Evolutionary conservation across 2,888 invertebrate species (phyloP), one percentile per base, ranked within the genome.

Genomic region (Eupithecia abbreviata): DNA sequence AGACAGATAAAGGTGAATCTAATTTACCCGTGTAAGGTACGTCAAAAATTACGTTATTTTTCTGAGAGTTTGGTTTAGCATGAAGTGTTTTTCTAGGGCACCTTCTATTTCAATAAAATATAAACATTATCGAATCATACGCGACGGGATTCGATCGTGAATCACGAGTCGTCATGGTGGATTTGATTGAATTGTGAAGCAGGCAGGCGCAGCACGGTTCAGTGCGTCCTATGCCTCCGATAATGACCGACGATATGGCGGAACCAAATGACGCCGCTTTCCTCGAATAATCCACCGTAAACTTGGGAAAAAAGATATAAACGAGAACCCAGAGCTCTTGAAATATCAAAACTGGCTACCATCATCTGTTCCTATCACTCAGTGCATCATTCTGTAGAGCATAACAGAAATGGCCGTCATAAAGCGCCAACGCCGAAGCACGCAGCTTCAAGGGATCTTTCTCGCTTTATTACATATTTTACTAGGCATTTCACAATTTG

Each of bases 151-250:
- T 87, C 84, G 85, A 87, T 89, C 91, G 91, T 91, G 91, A 91
- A 90, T 91, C 91, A 92, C 90, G 92, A 92, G 86, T 90, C 89
- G 89, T 91, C 90, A 89, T 88, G 87, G 88, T 86, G 89, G 88
- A 91, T 92, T 90, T 88, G 88, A 91, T 92, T 90, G 87, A 90
- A 91, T 91, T 91, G 89, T 90, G 89, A 91, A 90, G 87, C 88
- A 85, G 83, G 86, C 45, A 68, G 45, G 47, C 45, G 69, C 18
- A 47, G 47, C 90, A 91, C 86, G 91, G 90, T 86, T 91, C 87
- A 89, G 86, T 86, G 92, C 87, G 83, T 84, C 84, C 86, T 85
- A 80, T 85, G 86, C 74, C 76, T 81, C 84, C 88, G 85, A 85
- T 92, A 92, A 92, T 92, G 90, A 91, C 89, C 90, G 89, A 85